Evolutionary conservation across 2,888 invertebrate genomes (phyloP).

Genomic region (Clostera curtula): DNA sequence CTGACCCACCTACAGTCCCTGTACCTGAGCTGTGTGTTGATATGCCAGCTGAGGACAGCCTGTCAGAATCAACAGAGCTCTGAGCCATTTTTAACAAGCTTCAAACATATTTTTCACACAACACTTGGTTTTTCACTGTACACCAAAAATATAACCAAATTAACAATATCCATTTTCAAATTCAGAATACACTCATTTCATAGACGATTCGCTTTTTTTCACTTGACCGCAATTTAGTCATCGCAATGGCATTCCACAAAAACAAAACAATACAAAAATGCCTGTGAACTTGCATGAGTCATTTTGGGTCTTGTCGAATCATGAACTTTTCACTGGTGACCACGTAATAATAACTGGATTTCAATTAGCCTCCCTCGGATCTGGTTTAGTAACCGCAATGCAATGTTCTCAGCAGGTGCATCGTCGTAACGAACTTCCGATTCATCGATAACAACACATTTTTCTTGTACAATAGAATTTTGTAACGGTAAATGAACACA

Average conservation of each 20-base stretch:
- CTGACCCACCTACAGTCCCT: slow-evolving; percentile 63
- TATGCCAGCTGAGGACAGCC: slow-evolving; percentile 65
- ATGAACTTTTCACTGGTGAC: slow-evolving; percentile 41
- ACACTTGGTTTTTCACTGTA: slow-evolving; percentile 6
- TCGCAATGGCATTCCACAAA: slow-evolving; percentile 50
- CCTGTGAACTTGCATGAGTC: slow-evolving; percentile 59
- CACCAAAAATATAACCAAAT: slow-evolving; percentile 17
- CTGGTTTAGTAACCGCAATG: slow-evolving; percentile 40
- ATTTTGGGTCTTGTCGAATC: slow-evolving; percentile 52
- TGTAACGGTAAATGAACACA: slow-evolving; percentile 58
- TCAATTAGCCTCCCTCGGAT: slow-evolving; percentile 34
- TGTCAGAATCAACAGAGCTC: slow-evolving; percentile 65
- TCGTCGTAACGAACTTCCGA: slow-evolving; percentile 51
- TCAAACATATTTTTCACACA: slow-evolving; percentile 15
- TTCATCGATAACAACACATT: slow-evolving; percentile 45
- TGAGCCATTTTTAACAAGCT: slow-evolving; percentile 46
- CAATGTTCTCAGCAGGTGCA: slow-evolving; percentile 62
- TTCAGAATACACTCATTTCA: slow-evolving; percentile 21
- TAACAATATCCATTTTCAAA: slow-evolving; percentile 13
- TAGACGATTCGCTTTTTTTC: slow-evolving; percentile 22
- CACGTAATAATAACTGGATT: slow-evolving; percentile 46
- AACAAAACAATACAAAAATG: slow-evolving; percentile 62
- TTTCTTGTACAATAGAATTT: slow-evolving; percentile 43
- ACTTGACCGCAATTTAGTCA: slow-evolving; percentile 43
- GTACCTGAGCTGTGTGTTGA: slow-evolving; percentile 69